Base-by-base conservation (phyloP, 1,140 invertebrate species). In the Agrypnia vestita region DNA sequence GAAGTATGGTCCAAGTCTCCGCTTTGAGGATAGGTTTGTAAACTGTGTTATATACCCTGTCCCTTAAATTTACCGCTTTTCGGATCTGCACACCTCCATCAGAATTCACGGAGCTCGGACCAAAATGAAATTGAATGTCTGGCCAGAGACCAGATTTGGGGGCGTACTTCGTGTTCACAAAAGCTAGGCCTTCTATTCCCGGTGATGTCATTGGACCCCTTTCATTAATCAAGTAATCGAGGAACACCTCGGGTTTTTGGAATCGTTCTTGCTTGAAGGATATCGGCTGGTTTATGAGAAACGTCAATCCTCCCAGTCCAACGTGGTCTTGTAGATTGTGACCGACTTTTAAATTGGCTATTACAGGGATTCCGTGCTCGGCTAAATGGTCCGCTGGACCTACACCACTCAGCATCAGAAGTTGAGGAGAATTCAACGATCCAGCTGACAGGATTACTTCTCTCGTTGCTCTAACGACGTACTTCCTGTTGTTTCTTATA, bases 391-490 rank as follows among this genome's bases (percentile, higher is more conserved):
- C 93, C 0, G 88, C 90, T 0, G 96, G 96, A 0, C 97, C 97
- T 19, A 98, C 92, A 0, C 97, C 97, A 17, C 95, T 97, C 0
- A 97, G 84, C 95, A 98, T 96, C 13, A 98, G 90, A n/a, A 98
- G 82, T 78, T 97, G 95, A 0, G 96, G 95, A 3, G 94, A 93
- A 46, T 94, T 93, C 12, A 97, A 92, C 0, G 96, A 92, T 0
- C 96, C 96, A 0, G 95, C 94, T 0, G 95, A 96, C 59, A 96
- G 86, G 1, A 97, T 92, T 0, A 97, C 91, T 87, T 97, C 96
- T 47, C 93, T 91, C 44, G 93, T 90, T 0, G 94, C 94, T 77
- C 91, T 89, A 0, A 95, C 93, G 12, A 91, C 88, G 49, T 94
- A 90, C 35, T 89, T 91, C 55, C 90, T 90, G 4, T 93, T 93